Base-by-base conservation (phyloP, 2,113 vertebrate species). In the Oryzias celebensis region DNA sequence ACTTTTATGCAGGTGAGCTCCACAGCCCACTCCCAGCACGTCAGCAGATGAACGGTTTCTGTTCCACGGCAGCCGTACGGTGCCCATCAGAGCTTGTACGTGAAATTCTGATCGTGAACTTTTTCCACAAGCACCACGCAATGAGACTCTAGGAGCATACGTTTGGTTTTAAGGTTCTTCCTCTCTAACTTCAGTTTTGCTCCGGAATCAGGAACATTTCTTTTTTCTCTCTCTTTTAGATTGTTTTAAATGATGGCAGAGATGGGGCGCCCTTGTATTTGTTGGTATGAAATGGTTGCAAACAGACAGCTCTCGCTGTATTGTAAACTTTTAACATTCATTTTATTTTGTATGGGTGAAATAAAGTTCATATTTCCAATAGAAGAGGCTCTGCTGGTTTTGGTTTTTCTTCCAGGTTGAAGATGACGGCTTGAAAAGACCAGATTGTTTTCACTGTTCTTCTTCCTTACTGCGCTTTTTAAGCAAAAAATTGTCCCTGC, bases 291-390 rank as follows among this genome's bases (percentile, higher is more conserved):
- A 87, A 84, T 88, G 81, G 84, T 89, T 77, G 71, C 66, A 44
- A 64, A 76, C 62, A 75, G 81, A 70, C 84, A 77, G 81, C 75
- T 87, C 84, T 87, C 76, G 68, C 82, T 92, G 89, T 90, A 89
- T 89, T 87, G 88, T 89, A 84, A 87, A 89, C 86, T 93, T 93
- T 93, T 92, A 93, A 91, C 87, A 85, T 91, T 91, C 82, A 89
- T 90, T 88, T 93, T 90, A 91, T 91, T 93, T 93, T 93, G 91
- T 93, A 92, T 87, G 87, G 85, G 88, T 92, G 86, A 91, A 92
- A 92, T 91, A 92, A 93, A 93, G 74, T 90, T 88, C 78, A 82
- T 85, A 84, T 91, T 91, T 92, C 85, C 87, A 89, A 84, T 57
- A 68, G 47, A 84, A 72, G 77, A 56, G 49, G 7, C 13, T 5